Percentiles rank a stretch among this genome's conserved stretches.
phyloP scores from a whole-genome alignment of 2,113 vertebrate genomes.

The Ovibos moschatus region DNA sequence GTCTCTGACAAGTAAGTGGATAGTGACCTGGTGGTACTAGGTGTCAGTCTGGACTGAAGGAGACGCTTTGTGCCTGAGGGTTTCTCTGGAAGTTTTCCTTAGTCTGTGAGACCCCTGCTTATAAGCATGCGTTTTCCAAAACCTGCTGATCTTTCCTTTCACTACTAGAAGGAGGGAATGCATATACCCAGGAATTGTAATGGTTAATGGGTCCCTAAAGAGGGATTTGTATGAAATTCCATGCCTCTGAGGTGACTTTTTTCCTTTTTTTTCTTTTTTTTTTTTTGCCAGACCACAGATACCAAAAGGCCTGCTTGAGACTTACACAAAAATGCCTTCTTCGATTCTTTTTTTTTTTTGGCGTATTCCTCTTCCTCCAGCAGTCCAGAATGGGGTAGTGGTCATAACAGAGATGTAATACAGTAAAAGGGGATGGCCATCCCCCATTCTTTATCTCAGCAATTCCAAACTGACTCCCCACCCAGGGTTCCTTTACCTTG shows the following conservation, averaged over 20 bases:
- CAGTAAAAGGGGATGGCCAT: background rate
- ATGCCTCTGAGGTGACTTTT: constrained; percentile 55
- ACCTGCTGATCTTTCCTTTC: constrained; percentile 66
- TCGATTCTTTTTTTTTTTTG: constrained; percentile 19
- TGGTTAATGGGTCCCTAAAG: constrained; percentile 28
- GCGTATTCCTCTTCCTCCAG: background rate
- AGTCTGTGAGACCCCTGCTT: constrained; percentile 49
- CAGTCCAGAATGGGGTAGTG: background rate
- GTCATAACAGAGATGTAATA: background rate
- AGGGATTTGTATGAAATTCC: constrained; percentile 15
- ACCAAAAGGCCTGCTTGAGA: constrained; percentile 61
- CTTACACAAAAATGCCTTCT: constrained; percentile 37
- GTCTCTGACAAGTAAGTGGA: constrained; percentile 99
- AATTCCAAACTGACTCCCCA: background rate
- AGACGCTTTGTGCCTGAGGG: constrained; percentile 18
- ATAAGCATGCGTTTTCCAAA: constrained; percentile 64
- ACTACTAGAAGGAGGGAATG: constrained; percentile 16
- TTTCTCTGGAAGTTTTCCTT: constrained; percentile 68
- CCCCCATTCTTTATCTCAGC: background rate
- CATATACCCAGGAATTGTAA: background rate
- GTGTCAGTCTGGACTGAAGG: background rate
- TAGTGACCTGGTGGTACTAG: constrained; percentile 45
- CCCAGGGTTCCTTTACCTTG: background rate
- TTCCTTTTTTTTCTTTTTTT: background rate
- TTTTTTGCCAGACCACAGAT: constrained; percentile 36